Evolutionary conservation across 2,797 vertebrate species (phyloP).

Genomic region (Macroramphosus scolopax): DNA sequence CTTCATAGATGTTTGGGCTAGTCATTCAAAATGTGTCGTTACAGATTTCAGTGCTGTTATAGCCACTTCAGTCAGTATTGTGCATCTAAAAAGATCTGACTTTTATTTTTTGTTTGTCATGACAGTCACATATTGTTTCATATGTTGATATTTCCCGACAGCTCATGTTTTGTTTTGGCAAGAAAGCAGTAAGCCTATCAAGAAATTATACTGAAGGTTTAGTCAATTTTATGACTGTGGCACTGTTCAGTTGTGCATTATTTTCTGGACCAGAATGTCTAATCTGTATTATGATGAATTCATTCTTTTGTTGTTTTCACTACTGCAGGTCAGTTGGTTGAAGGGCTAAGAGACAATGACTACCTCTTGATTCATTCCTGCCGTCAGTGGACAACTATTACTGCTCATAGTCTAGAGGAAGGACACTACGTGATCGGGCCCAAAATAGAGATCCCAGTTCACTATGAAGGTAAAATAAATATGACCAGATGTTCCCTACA

Average conservation of each 20-base stretch:
- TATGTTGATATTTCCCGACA: too few relatives aligned
- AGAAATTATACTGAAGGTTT: too few relatives aligned
- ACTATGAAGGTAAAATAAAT: slow-evolving; percentile 88
- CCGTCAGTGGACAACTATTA: slow-evolving; percentile 98
- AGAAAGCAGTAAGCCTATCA: too few relatives aligned
- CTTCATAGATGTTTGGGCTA: too few relatives aligned
- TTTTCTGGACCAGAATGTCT: neutral
- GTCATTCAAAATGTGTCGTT: too few relatives aligned
- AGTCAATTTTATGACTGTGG: neutral
- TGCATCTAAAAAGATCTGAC: too few relatives aligned
- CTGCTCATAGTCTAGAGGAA: slow-evolving; percentile 97
- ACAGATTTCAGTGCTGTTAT: too few relatives aligned
- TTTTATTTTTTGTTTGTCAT: too few relatives aligned
- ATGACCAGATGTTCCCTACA: neutral
- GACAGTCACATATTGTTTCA: too few relatives aligned
- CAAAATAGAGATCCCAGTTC: slow-evolving; percentile 99
- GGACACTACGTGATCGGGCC: slow-evolving; percentile 99
- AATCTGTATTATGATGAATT: neutral
- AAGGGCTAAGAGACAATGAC: slow-evolving; percentile 94
- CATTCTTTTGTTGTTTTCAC: slow-evolving; percentile 4
- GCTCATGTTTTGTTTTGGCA: too few relatives aligned
- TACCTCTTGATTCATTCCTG: slow-evolving; percentile 98
- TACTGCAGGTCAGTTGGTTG: slow-evolving; percentile 87
- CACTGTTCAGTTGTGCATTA: neutral
- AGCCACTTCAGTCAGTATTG: too few relatives aligned